phyloP scores from a whole-genome alignment of 2,797 vertebrate genomes.

The Amblyraja radiata region DNA sequence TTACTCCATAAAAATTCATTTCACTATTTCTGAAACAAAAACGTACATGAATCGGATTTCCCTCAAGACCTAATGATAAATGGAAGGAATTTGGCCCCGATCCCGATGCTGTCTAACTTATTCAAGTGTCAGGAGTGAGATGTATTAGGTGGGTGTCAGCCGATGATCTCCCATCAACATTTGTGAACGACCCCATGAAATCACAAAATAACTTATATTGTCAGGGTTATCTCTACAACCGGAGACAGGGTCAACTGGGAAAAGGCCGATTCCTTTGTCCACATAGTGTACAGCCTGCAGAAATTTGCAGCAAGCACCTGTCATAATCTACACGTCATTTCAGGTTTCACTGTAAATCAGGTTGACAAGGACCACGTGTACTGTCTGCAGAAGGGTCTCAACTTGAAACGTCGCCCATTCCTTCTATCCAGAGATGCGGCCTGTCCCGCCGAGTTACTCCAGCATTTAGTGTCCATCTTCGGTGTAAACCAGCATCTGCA shows the following conservation, averaged over 20 bases:
- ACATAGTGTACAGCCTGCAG: neutral
- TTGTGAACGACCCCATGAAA: neutral
- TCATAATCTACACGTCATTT: neutral
- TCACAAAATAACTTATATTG: neutral
- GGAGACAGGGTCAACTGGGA: neutral
- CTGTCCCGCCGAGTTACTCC: no score
- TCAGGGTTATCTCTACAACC: neutral
- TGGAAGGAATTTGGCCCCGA: neutral
- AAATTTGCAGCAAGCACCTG: neutral
- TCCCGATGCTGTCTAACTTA: neutral
- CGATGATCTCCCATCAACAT: neutral
- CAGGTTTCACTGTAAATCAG: neutral
- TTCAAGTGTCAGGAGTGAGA: neutral
- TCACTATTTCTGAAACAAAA: neutral
- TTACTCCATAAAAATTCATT: neutral
- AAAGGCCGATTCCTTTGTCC: neutral
- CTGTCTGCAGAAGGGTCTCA: no score
- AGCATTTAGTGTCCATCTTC: no score
- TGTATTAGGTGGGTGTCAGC: neutral
- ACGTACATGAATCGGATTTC: neutral
- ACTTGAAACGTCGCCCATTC: no score
- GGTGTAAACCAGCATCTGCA: no score
- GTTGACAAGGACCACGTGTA: no score
- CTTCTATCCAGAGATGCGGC: no score
- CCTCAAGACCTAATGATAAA: neutral